These are phyloP conservation scores for Sebastolobus altivelis DNA, from an alignment of 2,797 vertebrate genomes.

Conservation along the genomic window DNA sequence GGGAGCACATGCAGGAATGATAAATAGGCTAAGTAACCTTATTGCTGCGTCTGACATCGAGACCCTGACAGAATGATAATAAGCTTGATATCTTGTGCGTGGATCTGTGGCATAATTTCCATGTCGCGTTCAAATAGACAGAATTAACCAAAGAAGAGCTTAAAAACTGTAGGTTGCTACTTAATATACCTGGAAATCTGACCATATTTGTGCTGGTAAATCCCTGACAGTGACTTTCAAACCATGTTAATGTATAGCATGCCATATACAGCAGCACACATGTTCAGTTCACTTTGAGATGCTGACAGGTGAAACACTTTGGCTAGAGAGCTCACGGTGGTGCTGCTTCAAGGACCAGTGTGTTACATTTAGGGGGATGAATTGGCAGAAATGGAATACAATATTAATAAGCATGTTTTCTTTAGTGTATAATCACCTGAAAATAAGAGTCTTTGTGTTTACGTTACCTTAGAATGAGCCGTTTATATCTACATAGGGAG, in stretches of 20 bases:
- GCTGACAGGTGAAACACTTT: no score
- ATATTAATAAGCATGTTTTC: no score
- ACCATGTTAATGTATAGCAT: background rate
- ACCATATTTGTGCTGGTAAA: background rate
- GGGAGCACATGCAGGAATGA: slow-evolving; percentile 67
- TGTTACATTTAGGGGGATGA: no score
- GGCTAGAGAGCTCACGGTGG: background rate
- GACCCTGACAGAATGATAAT: slow-evolving; percentile 66
- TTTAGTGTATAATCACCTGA: no score
- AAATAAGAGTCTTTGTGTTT: no score
- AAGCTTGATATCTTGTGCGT: slow-evolving; percentile 46
- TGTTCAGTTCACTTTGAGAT: no score
- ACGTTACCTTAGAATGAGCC: no score
- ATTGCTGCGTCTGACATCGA: slow-evolving; percentile 55
- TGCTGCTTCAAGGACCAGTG: rapidly evolving
- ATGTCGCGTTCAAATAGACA: slow-evolving; percentile 21
- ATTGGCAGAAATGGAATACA: no score
- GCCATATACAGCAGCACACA: no score
- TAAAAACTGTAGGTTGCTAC: background rate
- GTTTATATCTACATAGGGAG: no score
- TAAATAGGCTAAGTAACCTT: slow-evolving; percentile 72
- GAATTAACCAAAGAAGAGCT: background rate
- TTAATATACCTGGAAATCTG: background rate
- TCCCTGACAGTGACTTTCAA: background rate
- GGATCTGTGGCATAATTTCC: slow-evolving; percentile 13